Conservation (phyloP, 2,888 invertebrate species). For the Sarcophaga subvicina region DNA sequence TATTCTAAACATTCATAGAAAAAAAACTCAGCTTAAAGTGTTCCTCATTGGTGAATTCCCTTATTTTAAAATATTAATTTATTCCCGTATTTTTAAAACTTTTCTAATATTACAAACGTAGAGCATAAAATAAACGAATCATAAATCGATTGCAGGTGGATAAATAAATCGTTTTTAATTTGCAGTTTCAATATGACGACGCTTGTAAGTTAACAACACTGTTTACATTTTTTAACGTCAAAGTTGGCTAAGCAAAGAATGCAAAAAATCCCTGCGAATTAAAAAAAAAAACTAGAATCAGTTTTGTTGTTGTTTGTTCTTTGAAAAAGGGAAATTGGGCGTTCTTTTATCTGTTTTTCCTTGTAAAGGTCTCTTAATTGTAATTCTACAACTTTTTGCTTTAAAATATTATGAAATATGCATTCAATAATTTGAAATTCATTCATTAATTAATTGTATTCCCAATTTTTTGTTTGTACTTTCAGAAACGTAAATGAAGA, state of each 20-base stretch:
- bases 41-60: too few relatives aligned
- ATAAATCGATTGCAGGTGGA: too few relatives aligned
- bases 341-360: neutral
- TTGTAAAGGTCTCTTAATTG: neutral
- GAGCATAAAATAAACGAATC: too few relatives aligned
- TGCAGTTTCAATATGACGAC: too few relatives aligned
- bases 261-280: slow-evolving; percentile 18
- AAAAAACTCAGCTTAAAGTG: too few relatives aligned
- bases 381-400: too few relatives aligned
- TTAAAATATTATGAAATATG: slow-evolving; percentile 4
- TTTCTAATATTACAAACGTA: too few relatives aligned
- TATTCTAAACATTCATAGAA: too few relatives aligned
- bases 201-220: slow-evolving; percentile 19
- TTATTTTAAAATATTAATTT: too few relatives aligned
- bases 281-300: slow-evolving; percentile 40
- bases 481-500: slow-evolving; percentile 73
- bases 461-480: slow-evolving; percentile 65
- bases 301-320: slow-evolving; percentile 8
- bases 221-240: neutral
- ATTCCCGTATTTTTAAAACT: too few relatives aligned
- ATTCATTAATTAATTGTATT: slow-evolving; percentile 12
- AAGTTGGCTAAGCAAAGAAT: slow-evolving; percentile 35
- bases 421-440: slow-evolving; percentile 3
- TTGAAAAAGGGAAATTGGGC: slow-evolving; percentile 51
- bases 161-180: too few relatives aligned